A percentile compares a stretch with the other conserved stretches of the same genome.
Conservation (phyloP, 2,888 invertebrate species). For the Lasioglossum morio region DNA sequence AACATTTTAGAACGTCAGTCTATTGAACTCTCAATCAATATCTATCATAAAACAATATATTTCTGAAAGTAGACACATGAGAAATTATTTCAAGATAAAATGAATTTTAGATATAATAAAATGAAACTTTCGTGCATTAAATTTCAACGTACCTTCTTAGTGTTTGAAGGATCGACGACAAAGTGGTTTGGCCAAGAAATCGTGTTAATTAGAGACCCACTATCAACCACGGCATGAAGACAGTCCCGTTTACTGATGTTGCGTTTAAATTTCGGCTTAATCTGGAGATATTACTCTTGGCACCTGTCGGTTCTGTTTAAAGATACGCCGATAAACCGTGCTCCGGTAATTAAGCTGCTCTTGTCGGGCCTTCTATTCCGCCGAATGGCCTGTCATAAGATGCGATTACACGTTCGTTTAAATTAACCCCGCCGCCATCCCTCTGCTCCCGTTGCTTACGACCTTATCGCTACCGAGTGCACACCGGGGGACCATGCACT, state of each 20-base stretch:
- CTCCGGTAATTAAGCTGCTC: constrained; percentile 42
- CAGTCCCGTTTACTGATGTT: constrained; percentile 15
- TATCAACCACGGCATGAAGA: not conserved
- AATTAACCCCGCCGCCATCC: constrained; percentile 9
- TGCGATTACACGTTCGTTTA: constrained; percentile 48
- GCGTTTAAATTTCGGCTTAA: constrained; percentile 39
- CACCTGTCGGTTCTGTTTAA: constrained; percentile 37
- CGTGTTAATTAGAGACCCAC: constrained; percentile 36
- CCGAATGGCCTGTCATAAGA: constrained; percentile 30
- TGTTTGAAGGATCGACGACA: not conserved
- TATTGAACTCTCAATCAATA: not conserved
- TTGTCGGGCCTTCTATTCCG: constrained; percentile 26
- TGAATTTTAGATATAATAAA: too few relatives aligned
- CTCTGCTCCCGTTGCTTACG: not conserved
- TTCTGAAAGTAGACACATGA: not conserved
- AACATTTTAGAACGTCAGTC: not conserved
- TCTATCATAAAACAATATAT: not conserved
- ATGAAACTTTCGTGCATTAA: not conserved
- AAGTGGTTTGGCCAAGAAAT: not conserved
- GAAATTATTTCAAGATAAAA: not conserved
- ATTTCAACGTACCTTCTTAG: not conserved
- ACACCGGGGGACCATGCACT: not conserved
- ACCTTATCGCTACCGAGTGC: not conserved
- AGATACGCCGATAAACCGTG: constrained; percentile 39
- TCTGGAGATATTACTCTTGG: constrained; percentile 39